Evolutionary conservation across 2,888 invertebrate species (phyloP), one percentile per base, ranked within the genome.

Genomic region (Lepidochrysops patricia): DNA sequence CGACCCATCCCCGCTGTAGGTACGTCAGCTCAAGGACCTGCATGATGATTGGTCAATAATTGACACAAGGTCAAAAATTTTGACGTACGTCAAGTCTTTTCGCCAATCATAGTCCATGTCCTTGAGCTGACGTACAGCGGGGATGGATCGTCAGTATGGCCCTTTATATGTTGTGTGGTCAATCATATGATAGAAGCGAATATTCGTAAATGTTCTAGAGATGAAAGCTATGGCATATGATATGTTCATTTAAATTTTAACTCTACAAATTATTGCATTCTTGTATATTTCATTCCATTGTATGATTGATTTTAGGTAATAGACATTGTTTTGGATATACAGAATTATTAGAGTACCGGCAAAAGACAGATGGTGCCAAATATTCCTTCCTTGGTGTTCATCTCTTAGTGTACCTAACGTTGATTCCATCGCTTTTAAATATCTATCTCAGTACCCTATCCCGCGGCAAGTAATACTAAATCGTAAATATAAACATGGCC

Each of bases 281-380:
- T 57, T 65, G 64, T 64, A 49, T 64, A 57, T 37, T 13, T 57
- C n/a, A 57, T 58, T 58, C 58, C 61, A 66, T 66, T 66, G 62
- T 62, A 63, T 59, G 61, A 60, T 61, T 61, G 57, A 63, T 57
- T 61, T 35, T 66, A 66, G 63, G 35, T 50, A 60, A 62, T 62
- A 61, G 61, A 57, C 58, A 66, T 64, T 52, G 63, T 62, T 64
- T 66, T 64, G 64, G 63, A 64, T 63, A 62, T 57, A 61, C 60
- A 60, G 63, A 63, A 61, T 54, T 61, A 59, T 61, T 64, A 64
- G 64, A 63, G 57, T 49, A 49, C 59, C 58, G 50, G 59, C 64
- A 66, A 65, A 64, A 68, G 64, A 64, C 67, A 64, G 66, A 66
- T 65, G 64, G 68, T 68, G 67, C 67, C 67, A 68, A 67, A 68